phyloP scores from a whole-genome alignment of 35 echinoderm and acorn worm species.

The Ophiothrix spiculata region DNA sequence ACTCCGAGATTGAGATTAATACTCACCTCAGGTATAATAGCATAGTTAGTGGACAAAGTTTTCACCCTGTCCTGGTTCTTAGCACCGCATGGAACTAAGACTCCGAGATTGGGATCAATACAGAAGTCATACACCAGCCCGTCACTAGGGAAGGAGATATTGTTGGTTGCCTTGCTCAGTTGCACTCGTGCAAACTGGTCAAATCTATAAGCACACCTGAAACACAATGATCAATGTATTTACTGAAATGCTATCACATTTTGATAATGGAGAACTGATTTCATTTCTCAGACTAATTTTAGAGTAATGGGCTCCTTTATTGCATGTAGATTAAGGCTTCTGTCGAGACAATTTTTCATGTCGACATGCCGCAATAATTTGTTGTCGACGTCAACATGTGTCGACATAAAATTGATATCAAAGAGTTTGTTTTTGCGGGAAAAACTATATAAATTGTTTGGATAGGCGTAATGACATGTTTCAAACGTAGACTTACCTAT shows the following conservation, averaged over 20 bases:
- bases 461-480: no score
- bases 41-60: conserved; percentile 67
- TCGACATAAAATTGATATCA: no score
- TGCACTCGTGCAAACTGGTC: conserved; percentile 68
- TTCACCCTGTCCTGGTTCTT: conserved; percentile 50
- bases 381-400: no score
- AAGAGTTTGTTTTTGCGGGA: no score
- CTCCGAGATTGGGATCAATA: conserved; percentile 66
- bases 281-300: no score
- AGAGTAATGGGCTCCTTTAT: no score
- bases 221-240: background rate
- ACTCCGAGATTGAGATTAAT: background rate
- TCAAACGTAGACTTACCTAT: no score
- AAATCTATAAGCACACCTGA: conserved; percentile 61
- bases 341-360: no score
- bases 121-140: conserved; percentile 74
- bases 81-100: conserved; percentile 51
- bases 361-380: no score
- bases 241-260: background rate
- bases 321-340: no score
- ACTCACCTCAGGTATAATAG: conserved; percentile 78
- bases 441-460: no score
- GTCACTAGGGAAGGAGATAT: conserved; percentile 52
- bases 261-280: background rate
- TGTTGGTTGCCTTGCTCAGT: conserved; percentile 49